Base-by-base conservation (phyloP, 2,113 vertebrate species). In the Nibea albiflora region DNA sequence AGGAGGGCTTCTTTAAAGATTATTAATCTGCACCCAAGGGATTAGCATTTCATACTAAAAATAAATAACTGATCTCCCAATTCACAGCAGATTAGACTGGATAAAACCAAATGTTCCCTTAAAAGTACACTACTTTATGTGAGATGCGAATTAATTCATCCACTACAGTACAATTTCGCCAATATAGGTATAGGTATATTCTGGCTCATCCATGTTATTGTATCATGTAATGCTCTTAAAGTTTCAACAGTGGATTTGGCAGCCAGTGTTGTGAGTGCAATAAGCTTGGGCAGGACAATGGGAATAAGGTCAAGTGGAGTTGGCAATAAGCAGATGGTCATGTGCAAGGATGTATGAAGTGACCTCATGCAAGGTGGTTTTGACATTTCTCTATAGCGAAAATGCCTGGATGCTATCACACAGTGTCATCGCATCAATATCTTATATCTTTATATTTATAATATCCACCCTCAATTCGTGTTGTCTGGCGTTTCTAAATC, bases 401-500 rank as follows among this genome's bases (percentile, higher is more conserved):
- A 78, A 81, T 31, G 76, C 16, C 80, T 17, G 15, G 63, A 73
- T 67, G 49, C 63, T 76, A 50, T 75, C 44, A 28, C 31, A 81
- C 58, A 73, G 26, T 69, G 47, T 67, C 49, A 50, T 28, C 11
- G 3, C 26, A 52, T 64, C 78, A 57, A 17, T 22, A 68, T 31
- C 26, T 19, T 58, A 8, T 19, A 47, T 65, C 26, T 62, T 22
- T 54, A 58, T 20, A 35, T 47, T 28, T 35, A 74, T 56, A 57
- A 53, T 65, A 73, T 58, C 75, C 31, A 57, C 11, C 67, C n/a
- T 28, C 26, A 58, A 56, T 70, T 20, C 60, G 49, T 65, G 83
- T 83, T 90, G 86, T 90, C 90, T 89, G 87, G 87, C 24, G 16
- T 92, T 85, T 92, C 87, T 68, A 39, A 22, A 8, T 11, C 22